Conservation (phyloP, 2,797 vertebrate species). For the Chrysocyon brachyurus region DNA sequence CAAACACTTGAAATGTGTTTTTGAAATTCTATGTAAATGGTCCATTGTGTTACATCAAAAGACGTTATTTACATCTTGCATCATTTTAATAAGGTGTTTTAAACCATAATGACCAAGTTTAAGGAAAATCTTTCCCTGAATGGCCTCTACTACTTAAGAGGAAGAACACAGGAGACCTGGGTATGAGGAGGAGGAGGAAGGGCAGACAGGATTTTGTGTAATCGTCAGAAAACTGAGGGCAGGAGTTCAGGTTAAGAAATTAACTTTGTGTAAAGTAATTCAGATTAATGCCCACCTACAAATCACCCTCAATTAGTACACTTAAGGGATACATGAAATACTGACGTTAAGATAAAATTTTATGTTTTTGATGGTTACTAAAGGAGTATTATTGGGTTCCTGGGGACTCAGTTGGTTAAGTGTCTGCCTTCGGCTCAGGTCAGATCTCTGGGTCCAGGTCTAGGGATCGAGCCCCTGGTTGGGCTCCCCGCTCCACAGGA, state of each 20-base stretch:
- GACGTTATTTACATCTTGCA: not conserved
- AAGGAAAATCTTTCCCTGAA: not conserved
- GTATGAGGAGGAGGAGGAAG: not conserved
- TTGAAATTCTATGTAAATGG: not conserved
- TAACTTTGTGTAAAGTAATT: not conserved
- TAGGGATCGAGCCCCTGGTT: no score
- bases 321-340: not conserved
- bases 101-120: not conserved
- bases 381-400: not conserved
- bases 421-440: no score
- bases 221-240: not conserved
- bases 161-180: not conserved
- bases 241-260: not conserved
- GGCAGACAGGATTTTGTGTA: not conserved
- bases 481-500: no score
- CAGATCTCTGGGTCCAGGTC: no score
- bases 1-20: not conserved
- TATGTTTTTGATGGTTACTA: not conserved
- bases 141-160: not conserved
- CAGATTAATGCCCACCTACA: not conserved
- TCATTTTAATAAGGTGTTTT: not conserved
- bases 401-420: no score
- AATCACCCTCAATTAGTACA: not conserved
- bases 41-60: not conserved
- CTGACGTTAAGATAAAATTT: not conserved